phyloP scores from a whole-genome alignment of 2,888 invertebrate species.

The Teleogryllus oceanicus region DNA sequence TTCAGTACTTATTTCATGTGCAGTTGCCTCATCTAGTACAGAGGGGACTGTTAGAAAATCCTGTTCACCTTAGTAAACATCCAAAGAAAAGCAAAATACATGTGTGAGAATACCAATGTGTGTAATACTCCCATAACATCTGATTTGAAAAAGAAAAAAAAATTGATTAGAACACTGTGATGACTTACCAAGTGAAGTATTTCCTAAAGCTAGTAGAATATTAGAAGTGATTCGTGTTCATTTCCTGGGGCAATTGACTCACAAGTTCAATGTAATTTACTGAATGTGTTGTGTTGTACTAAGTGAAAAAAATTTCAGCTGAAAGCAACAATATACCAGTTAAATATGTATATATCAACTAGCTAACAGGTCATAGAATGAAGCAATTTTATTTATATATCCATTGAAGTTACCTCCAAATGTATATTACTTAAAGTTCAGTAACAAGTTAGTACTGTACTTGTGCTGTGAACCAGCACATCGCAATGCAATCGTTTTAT shows the following conservation, averaged over 20 bases:
- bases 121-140: neutral
- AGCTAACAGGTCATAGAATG: neutral
- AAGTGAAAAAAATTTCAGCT: neutral
- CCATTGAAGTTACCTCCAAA: neutral
- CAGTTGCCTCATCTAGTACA: neutral
- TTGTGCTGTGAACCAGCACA: neutral
- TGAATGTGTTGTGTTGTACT: constrained; percentile 18
- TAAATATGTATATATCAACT: constrained; percentile 3
- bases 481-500: neutral
- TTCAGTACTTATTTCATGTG: neutral
- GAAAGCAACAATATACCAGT: neutral
- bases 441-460: neutral
- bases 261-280: neutral
- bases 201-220: neutral
- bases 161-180: neutral
- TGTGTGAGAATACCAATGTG: neutral
- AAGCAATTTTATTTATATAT: neutral
- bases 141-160: neutral
- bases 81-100: neutral
- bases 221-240: constrained; percentile 18
- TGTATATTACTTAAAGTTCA: neutral
- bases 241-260: neutral
- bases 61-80: constrained; percentile 18
- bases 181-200: neutral
- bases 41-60: neutral